Conservation (phyloP, 2,113 vertebrate species). For the Channa maculata region DNA sequence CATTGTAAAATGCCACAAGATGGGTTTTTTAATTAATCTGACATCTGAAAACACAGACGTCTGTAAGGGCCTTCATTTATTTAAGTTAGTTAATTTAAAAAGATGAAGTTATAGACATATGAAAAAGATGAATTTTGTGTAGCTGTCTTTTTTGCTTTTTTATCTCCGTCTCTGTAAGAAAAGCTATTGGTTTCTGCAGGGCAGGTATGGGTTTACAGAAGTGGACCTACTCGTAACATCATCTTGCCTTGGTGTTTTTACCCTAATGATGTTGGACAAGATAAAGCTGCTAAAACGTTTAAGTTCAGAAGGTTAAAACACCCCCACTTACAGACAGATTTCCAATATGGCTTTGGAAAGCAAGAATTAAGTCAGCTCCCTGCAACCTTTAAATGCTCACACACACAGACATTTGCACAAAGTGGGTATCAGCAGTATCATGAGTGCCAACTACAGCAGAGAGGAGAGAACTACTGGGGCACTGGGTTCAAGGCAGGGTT, state of each 20-base stretch:
- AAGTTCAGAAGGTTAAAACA: slow-evolving; percentile 25
- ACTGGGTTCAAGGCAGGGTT: slow-evolving; percentile 28
- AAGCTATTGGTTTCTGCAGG: too few relatives aligned
- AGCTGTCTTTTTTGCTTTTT: too few relatives aligned
- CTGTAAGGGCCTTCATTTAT: too few relatives aligned
- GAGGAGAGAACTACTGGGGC: slow-evolving; percentile 28
- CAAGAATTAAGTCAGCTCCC: slow-evolving; percentile 13
- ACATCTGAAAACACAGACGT: too few relatives aligned
- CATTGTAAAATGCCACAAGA: too few relatives aligned
- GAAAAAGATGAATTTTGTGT: too few relatives aligned
- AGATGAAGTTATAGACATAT: too few relatives aligned
- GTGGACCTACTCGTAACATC: slow-evolving; percentile 6
- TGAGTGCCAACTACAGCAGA: slow-evolving; percentile 26
- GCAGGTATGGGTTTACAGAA: background rate
- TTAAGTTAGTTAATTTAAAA: too few relatives aligned
- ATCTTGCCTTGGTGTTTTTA: slow-evolving; percentile 15
- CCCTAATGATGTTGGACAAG: slow-evolving; percentile 30
- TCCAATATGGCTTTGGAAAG: slow-evolving; percentile 17
- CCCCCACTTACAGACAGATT: background rate
- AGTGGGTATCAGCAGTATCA: slow-evolving; percentile 37
- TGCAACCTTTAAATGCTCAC: slow-evolving; percentile 23
- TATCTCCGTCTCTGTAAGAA: too few relatives aligned
- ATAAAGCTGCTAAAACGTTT: slow-evolving; percentile 3
- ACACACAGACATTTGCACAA: slow-evolving; percentile 3
- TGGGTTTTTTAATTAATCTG: too few relatives aligned